Base-by-base conservation (phyloP, 2,797 vertebrate genomes). In the Hippoglossus hippoglossus region DNA sequence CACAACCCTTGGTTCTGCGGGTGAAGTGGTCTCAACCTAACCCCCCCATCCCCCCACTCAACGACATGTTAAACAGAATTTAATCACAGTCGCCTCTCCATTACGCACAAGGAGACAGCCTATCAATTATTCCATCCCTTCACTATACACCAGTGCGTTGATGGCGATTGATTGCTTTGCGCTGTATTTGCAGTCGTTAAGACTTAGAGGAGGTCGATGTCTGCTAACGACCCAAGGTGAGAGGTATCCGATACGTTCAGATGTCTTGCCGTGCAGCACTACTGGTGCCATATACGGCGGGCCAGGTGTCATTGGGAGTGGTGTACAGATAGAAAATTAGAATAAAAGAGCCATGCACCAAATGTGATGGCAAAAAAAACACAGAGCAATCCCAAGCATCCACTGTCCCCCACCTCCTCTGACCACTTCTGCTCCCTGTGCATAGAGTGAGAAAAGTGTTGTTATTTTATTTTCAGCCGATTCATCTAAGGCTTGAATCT, bases 41-140 rank as follows among this genome's bases (percentile, higher is more conserved):
- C 71, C 54, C 57, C 34, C 44, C 31, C 36, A 22, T 51, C n/a
- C 31, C 12, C 46, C 47, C 67, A 60, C 81, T 65, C 58, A 69
- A 63, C 46, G 25, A 79, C 78, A 86, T 83, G 87, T 91, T 92
- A 86, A 91, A 90, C 80, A 81, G 80, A 73, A 87, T 87, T 88
- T 88, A 90, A 92, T 92, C 88, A 91, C 87, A 81, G 55, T 73
- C 73, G 83, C 87, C 65, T 91, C 89, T 86, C 79, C 67, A 84
- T 87, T 89, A 84, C 82, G 80, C 86, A 70, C 79, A 77, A 80
- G 80, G 82, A 90, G 85, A 90, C 84, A 81, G 79, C 88, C 89
- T 87, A 89, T 92, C 89, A 92, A 90, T 92, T 90, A 92, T 91
- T 82, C 79, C 85, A 87, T 87, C 83, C 83, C 82, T 54, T 60